phyloP scores from a whole-genome alignment of 2,797 vertebrate genomes.

The Karalla daura region DNA sequence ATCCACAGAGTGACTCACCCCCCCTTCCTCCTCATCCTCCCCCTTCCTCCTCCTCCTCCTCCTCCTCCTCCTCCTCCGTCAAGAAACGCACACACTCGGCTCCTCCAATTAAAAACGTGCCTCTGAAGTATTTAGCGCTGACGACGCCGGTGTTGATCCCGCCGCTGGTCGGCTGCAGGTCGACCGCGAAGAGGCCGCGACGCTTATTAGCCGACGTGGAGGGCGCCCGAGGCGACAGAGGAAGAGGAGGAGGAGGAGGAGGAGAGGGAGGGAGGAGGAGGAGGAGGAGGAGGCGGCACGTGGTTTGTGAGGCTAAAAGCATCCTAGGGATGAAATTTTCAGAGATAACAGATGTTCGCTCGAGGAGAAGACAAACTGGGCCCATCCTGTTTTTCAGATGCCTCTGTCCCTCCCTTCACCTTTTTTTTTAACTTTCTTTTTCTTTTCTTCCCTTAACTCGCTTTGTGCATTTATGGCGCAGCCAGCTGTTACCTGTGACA shows the following conservation, averaged over 20 bases:
- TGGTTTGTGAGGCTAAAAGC: neutral
- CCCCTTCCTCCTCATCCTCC: too few species aligned
- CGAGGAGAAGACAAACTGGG: neutral
- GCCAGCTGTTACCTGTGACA: too few species aligned
- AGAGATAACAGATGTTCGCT: constrained; percentile 3
- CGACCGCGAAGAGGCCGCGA: constrained; percentile 28
- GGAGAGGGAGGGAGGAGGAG: neutral
- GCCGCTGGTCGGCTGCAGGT: constrained; percentile 43
- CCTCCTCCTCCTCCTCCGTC: too few species aligned
- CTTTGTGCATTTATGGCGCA: neutral
- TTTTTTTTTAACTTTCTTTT: neutral
- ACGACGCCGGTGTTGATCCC: constrained; percentile 44
- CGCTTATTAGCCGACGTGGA: constrained; percentile 33
- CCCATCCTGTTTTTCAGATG: neutral
- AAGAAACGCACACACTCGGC: constrained; percentile 35
- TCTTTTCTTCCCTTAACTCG: too few species aligned
- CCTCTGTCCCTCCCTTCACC: neutral
- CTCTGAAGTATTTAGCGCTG: constrained; percentile 69
- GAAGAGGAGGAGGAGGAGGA: neutral
- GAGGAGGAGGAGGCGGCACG: too few species aligned
- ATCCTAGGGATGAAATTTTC: neutral
- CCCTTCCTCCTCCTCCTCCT: too few species aligned
- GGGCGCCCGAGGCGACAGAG: neutral
- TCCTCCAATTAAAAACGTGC: constrained; percentile 58
- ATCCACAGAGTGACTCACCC: constrained; percentile 54